Evolutionary conservation across 2,797 vertebrate genomes (phyloP).

Genomic region (Iguana delicatissima): DNA sequence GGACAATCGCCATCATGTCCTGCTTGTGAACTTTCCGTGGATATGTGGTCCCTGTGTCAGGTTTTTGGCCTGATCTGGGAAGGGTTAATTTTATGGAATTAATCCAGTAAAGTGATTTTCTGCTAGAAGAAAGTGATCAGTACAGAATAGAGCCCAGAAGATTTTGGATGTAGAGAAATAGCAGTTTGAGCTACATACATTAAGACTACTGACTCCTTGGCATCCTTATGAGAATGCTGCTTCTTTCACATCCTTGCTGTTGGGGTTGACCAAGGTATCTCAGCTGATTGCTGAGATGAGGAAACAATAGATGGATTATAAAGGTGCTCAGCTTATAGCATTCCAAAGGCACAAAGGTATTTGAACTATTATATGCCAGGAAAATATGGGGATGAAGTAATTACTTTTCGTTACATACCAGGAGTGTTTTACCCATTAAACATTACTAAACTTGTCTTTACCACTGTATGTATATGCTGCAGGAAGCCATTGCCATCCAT

Average conservation of each 20-base stretch:
- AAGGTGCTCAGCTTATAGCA: not conserved
- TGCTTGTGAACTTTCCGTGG: not conserved
- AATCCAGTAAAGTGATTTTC: not conserved
- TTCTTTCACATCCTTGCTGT: not conserved
- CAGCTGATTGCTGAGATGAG: not conserved
- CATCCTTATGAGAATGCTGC: not conserved
- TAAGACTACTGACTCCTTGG: not conserved
- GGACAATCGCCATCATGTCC: not conserved
- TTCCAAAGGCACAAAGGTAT: not conserved
- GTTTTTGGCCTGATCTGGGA: not conserved
- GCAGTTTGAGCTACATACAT: not conserved
- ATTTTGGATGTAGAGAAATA: not conserved
- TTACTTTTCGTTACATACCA: not conserved
- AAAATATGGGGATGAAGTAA: not conserved
- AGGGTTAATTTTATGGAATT: not conserved
- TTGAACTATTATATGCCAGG: not conserved
- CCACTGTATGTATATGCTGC: not conserved
- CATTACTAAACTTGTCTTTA: conserved; percentile 7
- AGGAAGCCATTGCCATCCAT: not conserved
- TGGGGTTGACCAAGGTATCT: not conserved
- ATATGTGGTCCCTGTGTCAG: not conserved
- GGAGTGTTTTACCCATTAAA: not conserved
- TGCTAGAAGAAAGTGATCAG: not conserved
- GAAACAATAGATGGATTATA: not conserved
- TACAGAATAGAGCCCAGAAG: not conserved